These are phyloP conservation scores for Pteria penguin DNA, from an alignment of 2,888 invertebrate species.

Conservation along the genomic window DNA sequence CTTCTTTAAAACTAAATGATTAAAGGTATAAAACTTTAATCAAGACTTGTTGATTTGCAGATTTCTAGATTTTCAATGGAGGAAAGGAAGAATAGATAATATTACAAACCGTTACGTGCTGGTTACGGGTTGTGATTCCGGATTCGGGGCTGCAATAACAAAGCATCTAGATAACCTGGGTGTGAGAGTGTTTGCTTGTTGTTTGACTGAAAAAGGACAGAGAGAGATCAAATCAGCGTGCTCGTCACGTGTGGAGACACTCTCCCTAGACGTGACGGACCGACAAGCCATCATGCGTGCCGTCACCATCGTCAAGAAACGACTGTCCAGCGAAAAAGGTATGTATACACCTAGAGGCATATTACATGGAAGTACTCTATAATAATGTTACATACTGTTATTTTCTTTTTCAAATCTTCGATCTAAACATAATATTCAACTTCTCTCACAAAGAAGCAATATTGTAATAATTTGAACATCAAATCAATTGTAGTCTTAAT, in stretches of 20 bases:
- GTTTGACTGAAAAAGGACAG: constrained; percentile 38
- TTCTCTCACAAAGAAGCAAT: too few relatives aligned
- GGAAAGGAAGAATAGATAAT: not conserved
- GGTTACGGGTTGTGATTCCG: constrained; percentile 52
- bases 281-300: constrained; percentile 38
- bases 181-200: constrained; percentile 45
- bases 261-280: constrained; percentile 49
- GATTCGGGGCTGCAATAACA: constrained; percentile 46
- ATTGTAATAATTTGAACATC: too few relatives aligned
- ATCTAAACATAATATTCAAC: too few relatives aligned
- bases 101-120: constrained; percentile 28
- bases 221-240: constrained; percentile 23
- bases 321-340: constrained; percentile 3
- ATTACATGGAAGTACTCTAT: too few relatives aligned
- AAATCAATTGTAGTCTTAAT: too few relatives aligned
- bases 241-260: constrained; percentile 31
- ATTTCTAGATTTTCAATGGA: not conserved
- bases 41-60: too few relatives aligned
- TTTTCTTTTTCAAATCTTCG: too few relatives aligned
- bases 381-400: too few relatives aligned
- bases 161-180: constrained; percentile 43
- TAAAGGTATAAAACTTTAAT: too few relatives aligned
- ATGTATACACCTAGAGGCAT: not conserved
- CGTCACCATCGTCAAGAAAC: constrained; percentile 17
- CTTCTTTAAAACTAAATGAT: too few relatives aligned